phyloP scores from a whole-genome alignment of 2,113 vertebrate species.

The Aptenodytes forsteri region DNA sequence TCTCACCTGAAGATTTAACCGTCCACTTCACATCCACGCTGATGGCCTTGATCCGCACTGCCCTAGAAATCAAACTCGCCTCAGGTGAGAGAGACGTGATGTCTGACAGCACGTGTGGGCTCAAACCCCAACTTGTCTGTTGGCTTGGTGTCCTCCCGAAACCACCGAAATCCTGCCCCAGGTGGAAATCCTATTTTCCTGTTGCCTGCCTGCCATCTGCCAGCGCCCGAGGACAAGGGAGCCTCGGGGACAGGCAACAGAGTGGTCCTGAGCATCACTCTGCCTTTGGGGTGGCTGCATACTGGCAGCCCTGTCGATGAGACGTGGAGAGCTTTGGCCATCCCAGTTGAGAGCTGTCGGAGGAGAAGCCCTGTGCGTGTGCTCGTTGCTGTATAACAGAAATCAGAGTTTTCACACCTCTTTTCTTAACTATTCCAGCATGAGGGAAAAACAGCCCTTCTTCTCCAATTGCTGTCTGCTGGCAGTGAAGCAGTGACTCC shows the following conservation, averaged over 20 bases:
- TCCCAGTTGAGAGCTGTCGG: accelerated
- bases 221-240: not conserved
- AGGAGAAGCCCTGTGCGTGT: accelerated
- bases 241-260: not conserved
- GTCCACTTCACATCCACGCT: conserved; percentile 94
- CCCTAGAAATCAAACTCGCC: conserved; percentile 91
- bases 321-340: not conserved
- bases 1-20: conserved; percentile 85
- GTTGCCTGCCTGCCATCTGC: not conserved
- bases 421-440: not conserved
- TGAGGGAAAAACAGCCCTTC: not conserved
- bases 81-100: conserved; percentile 77
- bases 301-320: accelerated
- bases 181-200: not conserved
- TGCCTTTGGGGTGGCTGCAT: not conserved
- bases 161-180: not conserved
- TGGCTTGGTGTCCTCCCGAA: not conserved
- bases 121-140: not conserved
- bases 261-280: not conserved
- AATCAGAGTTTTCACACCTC: accelerated
- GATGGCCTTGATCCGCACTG: conserved; percentile 93
- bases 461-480: not conserved
- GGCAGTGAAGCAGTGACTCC: not conserved
- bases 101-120: accelerated
- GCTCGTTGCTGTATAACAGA: accelerated